A percentile compares a stretch with the other conserved stretches of the same genome.
phyloP scores from a whole-genome alignment of 2,888 invertebrate species.

The Drosophila paramelanica region DNA sequence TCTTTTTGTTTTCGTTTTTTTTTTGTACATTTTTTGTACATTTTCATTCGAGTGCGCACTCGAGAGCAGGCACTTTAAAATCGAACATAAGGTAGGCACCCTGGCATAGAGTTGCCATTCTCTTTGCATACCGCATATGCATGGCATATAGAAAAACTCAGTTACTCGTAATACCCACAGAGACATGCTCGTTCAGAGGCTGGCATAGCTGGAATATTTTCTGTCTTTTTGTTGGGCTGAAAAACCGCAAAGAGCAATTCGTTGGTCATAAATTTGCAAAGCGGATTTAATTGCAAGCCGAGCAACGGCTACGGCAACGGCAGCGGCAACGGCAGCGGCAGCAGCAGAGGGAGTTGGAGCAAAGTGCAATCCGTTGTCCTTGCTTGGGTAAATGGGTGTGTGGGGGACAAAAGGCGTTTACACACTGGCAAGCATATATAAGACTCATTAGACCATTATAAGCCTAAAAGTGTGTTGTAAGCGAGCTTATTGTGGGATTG shows the following conservation, averaged over 20 bases:
- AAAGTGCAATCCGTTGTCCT: constrained; percentile 61
- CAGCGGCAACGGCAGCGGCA: constrained; percentile 9
- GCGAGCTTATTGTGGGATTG: constrained; percentile 16
- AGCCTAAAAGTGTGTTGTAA: constrained; percentile 35
- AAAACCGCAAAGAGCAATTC: constrained; percentile 70
- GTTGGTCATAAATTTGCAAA: constrained; percentile 81
- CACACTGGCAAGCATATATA: constrained; percentile 31
- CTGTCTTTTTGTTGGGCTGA: constrained; percentile 39
- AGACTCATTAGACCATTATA: constrained; percentile 53
- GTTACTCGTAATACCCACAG: constrained; percentile 28
- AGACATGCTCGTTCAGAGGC: constrained; percentile 13
- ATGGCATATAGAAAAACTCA: constrained; percentile 31
- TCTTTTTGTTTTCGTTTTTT: constrained; percentile 1
- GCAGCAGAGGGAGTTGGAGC: constrained; percentile 3
- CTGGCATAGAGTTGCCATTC: constrained; percentile 8
- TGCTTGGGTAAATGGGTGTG: not conserved
- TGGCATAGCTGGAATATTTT: constrained; percentile 46
- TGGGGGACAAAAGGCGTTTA: not conserved
- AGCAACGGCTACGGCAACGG: constrained; percentile 19
- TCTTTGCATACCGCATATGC: constrained; percentile 39
- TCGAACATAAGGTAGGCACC: constrained; percentile 57
- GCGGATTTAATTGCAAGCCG: constrained; percentile 80
- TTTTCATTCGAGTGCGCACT: constrained; percentile 40
- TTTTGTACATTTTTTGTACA: constrained; percentile 18
- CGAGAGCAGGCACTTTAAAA: constrained; percentile 41